Evolutionary conservation across 2,797 vertebrate species (phyloP).

Genomic region (Siniperca scherzeri): DNA sequence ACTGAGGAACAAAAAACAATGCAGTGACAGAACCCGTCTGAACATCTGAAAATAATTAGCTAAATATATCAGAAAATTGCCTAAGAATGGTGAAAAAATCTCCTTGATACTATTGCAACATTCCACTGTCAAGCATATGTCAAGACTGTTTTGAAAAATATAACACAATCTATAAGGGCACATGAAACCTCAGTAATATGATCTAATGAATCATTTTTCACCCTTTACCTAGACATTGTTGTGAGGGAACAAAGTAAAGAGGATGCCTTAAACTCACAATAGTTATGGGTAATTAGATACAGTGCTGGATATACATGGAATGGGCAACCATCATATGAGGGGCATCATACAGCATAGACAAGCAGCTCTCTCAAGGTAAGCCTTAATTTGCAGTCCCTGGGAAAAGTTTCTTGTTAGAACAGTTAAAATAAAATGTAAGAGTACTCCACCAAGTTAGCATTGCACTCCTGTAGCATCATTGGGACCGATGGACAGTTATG

Average conservation of each 20-base stretch:
- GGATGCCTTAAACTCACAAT: no score
- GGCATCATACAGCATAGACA: background rate
- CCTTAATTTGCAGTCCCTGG: background rate
- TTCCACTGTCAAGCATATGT: background rate
- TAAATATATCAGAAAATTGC: slow-evolving; percentile 10
- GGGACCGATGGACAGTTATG: background rate
- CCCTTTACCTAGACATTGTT: background rate
- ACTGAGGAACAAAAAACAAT: background rate
- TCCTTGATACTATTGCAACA: background rate
- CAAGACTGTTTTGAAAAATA: background rate
- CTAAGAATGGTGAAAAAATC: slow-evolving; percentile 1
- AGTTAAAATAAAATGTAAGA: no score
- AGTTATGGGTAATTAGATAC: background rate
- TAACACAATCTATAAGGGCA: background rate
- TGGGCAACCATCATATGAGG: background rate
- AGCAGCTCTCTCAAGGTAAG: background rate
- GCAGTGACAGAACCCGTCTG: background rate
- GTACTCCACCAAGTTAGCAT: background rate
- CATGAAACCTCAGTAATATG: no score
- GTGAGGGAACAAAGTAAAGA: background rate
- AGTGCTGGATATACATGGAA: background rate
- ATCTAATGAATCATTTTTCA: no score
- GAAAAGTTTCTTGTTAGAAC: background rate
- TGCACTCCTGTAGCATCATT: background rate
- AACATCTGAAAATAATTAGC: background rate